Conservation (phyloP, 2,888 invertebrate genomes). For the Drosophila trichaetosa region DNA sequence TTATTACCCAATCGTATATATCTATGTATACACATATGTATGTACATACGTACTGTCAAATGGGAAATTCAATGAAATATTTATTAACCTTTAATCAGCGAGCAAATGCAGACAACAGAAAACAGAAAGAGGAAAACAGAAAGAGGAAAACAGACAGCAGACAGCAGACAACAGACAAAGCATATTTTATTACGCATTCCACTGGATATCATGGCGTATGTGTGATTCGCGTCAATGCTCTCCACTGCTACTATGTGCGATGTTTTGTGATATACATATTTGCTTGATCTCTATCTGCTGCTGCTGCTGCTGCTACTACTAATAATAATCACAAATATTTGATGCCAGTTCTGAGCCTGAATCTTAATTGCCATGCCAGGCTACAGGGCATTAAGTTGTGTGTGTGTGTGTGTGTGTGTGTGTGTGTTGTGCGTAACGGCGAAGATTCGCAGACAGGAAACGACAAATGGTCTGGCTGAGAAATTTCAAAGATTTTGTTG, state of each 20-base stretch:
- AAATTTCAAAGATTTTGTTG: constrained; percentile 6
- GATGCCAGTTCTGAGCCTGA: constrained; percentile 42
- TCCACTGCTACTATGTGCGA: background rate
- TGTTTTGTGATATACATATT: constrained; percentile 18
- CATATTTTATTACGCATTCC: constrained; percentile 49
- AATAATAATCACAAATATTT: constrained; percentile 41
- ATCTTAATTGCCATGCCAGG: constrained; percentile 48
- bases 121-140: background rate
- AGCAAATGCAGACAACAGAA: background rate
- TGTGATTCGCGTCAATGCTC: constrained; percentile 8
- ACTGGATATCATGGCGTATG: constrained; percentile 44
- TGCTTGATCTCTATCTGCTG: constrained; percentile 45
- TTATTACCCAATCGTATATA: constrained; percentile 35
- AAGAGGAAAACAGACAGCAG: background rate
- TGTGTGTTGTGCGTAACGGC: background rate
- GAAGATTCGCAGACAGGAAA: constrained; percentile 24
- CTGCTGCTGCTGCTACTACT: constrained; percentile 14
- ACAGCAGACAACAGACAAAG: background rate
- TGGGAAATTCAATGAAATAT: constrained; percentile 69
- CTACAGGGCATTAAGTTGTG: constrained; percentile 7
- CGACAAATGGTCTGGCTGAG: background rate
- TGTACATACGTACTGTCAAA: constrained; percentile 50
- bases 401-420: background rate
- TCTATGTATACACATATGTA: background rate
- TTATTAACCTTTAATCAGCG: constrained; percentile 59